phyloP scores from a whole-genome alignment of 1,140 invertebrate genomes.

The Hirudo medicinalis region DNA sequence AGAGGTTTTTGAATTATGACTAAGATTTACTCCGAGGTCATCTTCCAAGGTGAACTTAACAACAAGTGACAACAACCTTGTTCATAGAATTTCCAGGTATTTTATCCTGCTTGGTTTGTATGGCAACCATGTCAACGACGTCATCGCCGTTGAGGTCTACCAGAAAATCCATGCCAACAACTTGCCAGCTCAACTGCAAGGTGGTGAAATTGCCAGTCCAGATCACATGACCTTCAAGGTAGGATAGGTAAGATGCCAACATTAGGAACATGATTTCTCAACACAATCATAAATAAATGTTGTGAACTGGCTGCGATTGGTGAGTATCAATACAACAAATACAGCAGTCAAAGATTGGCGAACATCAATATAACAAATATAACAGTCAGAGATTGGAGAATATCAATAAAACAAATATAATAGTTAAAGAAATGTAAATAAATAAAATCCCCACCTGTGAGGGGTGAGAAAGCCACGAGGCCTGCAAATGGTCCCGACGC shows the following conservation, averaged over 20 bases:
- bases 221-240: neutral
- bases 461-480: slow-evolving; percentile 31
- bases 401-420: too few species aligned
- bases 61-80: neutral
- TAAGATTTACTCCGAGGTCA: too few species aligned
- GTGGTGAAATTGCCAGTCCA: neutral
- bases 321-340: too few species aligned
- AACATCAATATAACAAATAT: too few species aligned
- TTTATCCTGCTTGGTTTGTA: neutral
- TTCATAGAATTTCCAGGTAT: neutral
- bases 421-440: neutral
- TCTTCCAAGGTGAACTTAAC: too few species aligned
- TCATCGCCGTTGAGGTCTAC: neutral
- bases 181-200: neutral
- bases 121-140: neutral
- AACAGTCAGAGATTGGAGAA: too few species aligned
- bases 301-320: too few species aligned
- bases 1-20: too few species aligned
- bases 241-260: neutral
- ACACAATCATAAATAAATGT: too few species aligned
- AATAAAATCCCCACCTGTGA: slow-evolving; percentile 26
- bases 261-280: neutral
- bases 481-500: slow-evolving; percentile 29
- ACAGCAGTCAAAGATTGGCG: too few species aligned
- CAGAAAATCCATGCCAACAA: neutral